Conservation (phyloP, 2,113 vertebrate genomes). For the Chlamydotis undulata region DNA sequence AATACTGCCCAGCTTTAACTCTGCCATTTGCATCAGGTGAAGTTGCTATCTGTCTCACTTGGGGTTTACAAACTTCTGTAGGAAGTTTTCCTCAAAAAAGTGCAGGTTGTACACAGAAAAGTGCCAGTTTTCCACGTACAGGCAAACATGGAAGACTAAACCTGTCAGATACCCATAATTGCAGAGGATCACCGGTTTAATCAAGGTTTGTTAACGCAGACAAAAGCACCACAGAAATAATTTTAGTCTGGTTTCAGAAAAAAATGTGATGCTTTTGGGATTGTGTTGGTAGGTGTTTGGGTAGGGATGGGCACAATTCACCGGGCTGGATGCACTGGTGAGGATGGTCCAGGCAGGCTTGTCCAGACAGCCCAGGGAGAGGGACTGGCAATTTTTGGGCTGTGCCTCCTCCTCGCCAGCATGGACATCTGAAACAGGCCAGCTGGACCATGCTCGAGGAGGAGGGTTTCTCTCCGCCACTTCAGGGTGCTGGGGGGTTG, state of each 20-base stretch:
- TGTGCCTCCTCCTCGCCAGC: not conserved
- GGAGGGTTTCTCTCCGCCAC: not conserved
- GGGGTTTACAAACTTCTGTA: not conserved
- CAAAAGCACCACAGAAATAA: not conserved
- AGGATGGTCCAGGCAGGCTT: not conserved
- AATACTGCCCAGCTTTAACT: not conserved
- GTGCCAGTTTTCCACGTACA: not conserved
- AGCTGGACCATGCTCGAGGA: not conserved
- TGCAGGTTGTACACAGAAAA: not conserved
- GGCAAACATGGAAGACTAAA: not conserved
- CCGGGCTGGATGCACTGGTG: fast-evolving
- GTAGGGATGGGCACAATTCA: not conserved
- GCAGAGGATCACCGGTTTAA: not conserved
- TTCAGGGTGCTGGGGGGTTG: not conserved
- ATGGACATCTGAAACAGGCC: not conserved
- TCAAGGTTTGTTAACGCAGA: not conserved
- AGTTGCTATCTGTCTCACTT: not conserved
- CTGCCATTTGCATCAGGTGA: not conserved
- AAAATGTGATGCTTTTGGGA: not conserved
- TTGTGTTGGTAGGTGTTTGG: not conserved
- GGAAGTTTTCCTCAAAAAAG: not conserved
- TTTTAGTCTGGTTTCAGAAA: not conserved
- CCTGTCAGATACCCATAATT: not conserved
- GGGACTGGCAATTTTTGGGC: not conserved
- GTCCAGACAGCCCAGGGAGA: not conserved